Conservation (phyloP, 2,113 vertebrate genomes). For the pig (Sus scrofa) region T2T-Sscrofa CM000813.6:156528001-156528500, state of each 20-base stretch:
- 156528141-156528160: not conserved
- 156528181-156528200: conserved; percentile 1
- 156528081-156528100: not conserved
- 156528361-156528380: not conserved
- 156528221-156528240: conserved; percentile 3
- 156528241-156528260: not conserved
- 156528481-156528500: not conserved
- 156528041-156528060: not conserved
- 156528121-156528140: not conserved
- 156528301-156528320: not conserved
- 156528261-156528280: not conserved
- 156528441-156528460: too few species aligned
- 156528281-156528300: not conserved
- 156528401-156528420: not conserved
- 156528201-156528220: not conserved
- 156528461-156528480: not conserved
- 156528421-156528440: not conserved
- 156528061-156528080: not conserved
- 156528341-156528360: not conserved
- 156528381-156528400: not conserved
- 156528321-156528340: not conserved
- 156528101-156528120: not conserved
- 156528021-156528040: not conserved
- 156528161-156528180: not conserved
- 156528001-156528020: not conserved